Base-by-base conservation (phyloP, 2,888 invertebrate genomes). In the Idaea aversata region DNA sequence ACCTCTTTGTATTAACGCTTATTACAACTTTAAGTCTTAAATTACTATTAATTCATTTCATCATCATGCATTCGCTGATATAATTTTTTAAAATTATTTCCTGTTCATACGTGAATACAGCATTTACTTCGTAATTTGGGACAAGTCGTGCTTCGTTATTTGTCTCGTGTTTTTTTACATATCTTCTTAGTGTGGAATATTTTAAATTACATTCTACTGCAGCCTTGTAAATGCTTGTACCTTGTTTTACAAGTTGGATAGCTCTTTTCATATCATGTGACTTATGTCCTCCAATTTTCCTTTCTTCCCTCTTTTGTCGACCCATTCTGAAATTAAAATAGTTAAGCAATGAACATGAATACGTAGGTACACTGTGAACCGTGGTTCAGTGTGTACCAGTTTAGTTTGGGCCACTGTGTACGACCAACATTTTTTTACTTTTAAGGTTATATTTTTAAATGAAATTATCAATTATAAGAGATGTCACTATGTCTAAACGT, bases 61-160 rank as follows among this genome's bases (percentile, higher is more conserved):
- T n/a, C n/a, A n/a, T n/a, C n/a, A n/a, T n/a, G 60, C 71, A 71
- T 65, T 71, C 65, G 62, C 57, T 38, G n/a, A 60, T 59, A 67
- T 67, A 71, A 63, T 71, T 63, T 66, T 71, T 63, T 15, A 71
- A 65, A n/a, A 35, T 38, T 47, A 38, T 66, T 63, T 71, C 70
- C 65, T 69, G 70, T 57, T 38, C 38, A 25, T 25, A 25, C 25
- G 25, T 25, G 25, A 25, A 36, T 36, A 36, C 36, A 36, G 36
- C 36, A 36, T 36, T 36, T 36, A 36, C 36, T 36, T 36, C 36
- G 36, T 36, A 36, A 36, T 36, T 36, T 36, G 36, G 36, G 36
- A 36, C 36, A 36, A 36, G 36, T 36, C 36, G 36, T 1, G 36
- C 36, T 36, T 36, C 36, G 36, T 36, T 36, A 36, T 36, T 36